phyloP scores from a whole-genome alignment of 1,140 invertebrate species.

The Ditylenchus dipsaci region DNA sequence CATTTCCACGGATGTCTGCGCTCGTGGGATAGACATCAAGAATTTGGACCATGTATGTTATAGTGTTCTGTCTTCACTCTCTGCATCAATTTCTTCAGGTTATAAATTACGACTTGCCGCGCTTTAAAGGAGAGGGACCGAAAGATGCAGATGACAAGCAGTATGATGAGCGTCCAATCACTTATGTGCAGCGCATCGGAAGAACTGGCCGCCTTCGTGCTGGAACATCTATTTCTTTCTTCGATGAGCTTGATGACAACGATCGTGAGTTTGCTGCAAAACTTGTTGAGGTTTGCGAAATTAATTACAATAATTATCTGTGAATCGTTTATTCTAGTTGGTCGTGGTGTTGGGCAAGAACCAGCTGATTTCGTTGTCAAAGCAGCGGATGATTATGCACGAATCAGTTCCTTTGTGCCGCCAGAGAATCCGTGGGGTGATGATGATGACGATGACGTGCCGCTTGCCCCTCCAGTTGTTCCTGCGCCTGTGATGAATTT shows the following conservation, averaged over 20 bases:
- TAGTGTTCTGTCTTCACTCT: not conserved
- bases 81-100: constrained; percentile 65
- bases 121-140: constrained; percentile 67
- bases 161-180: constrained; percentile 67
- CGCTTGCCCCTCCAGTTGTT: too few relatives aligned
- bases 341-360: too few relatives aligned
- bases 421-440: too few relatives aligned
- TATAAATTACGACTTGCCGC: constrained; percentile 83
- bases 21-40: constrained; percentile 89
- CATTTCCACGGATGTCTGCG: constrained; percentile 86
- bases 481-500: too few relatives aligned
- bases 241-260: constrained; percentile 10
- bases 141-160: too few relatives aligned
- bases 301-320: too few relatives aligned
- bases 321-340: too few relatives aligned
- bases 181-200: constrained; percentile 91
- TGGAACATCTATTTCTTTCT: constrained; percentile 24
- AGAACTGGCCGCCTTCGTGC: constrained; percentile 69
- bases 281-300: constrained; percentile 15
- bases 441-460: too few relatives aligned
- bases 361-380: too few relatives aligned
- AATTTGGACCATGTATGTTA: constrained; percentile 79
- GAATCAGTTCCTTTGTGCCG: too few relatives aligned
- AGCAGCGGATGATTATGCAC: too few relatives aligned
- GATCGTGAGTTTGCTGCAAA: constrained; percentile 9